These are phyloP conservation scores for Sakesphorus luctuosus DNA, from an alignment of 2,113 vertebrate genomes.

Conservation along the genomic window DNA sequence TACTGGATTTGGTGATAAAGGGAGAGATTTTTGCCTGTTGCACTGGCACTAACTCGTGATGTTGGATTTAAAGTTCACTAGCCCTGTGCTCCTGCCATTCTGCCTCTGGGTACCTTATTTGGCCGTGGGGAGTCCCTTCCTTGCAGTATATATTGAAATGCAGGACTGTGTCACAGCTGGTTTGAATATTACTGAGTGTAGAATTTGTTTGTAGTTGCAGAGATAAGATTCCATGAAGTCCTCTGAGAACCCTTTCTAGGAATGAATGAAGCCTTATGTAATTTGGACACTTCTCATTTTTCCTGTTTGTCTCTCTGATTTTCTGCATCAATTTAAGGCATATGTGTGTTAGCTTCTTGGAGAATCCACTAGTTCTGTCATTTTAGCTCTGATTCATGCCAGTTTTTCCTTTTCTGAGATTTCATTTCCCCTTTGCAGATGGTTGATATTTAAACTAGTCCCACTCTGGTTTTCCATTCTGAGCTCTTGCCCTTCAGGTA, in stretches of 20 bases:
- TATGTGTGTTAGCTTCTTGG: not conserved
- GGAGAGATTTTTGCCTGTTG: not conserved
- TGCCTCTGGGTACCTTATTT: not conserved
- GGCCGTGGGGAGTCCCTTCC: not conserved
- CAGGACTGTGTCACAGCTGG: not conserved
- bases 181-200: not conserved
- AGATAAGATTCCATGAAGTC: not conserved
- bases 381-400: not conserved
- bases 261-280: conserved; percentile 1
- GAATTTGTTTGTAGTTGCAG: not conserved
- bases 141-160: not conserved
- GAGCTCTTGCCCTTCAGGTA: not conserved
- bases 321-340: not conserved
- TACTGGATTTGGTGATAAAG: not conserved
- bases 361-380: not conserved
- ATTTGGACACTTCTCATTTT: not conserved
- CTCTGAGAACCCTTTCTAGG: not conserved
- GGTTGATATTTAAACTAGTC: not conserved
- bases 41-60: not conserved
- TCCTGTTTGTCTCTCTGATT: not conserved
- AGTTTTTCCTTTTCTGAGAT: not conserved
- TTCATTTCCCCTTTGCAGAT: not conserved
- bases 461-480: not conserved
- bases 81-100: not conserved
- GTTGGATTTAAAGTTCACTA: not conserved